These are phyloP conservation scores for Neelides folsomi DNA, from an alignment of 2,888 invertebrate genomes.

Conservation along the genomic window DNA sequence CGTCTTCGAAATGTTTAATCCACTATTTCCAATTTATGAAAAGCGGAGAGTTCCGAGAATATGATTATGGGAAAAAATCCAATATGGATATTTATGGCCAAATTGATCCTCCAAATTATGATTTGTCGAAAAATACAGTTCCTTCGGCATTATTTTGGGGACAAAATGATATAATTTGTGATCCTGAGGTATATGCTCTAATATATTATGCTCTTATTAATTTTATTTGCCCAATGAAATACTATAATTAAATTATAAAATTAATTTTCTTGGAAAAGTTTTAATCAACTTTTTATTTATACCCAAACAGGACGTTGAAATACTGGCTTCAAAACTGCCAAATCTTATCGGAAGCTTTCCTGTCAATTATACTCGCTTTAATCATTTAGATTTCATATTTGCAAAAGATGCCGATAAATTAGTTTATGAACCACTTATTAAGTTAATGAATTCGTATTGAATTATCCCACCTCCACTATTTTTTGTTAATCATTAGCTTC, in stretches of 20 bases:
- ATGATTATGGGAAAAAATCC: conserved; percentile 51
- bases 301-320: conserved; percentile 13
- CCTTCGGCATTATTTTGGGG: conserved; percentile 4
- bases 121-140: conserved; percentile 45
- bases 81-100: conserved; percentile 49
- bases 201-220: not conserved
- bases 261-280: no score
- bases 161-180: conserved; percentile 2
- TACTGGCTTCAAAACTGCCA: conserved; percentile 7
- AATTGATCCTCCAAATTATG: conserved; percentile 48
- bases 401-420: conserved; percentile 14
- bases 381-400: conserved; percentile 18
- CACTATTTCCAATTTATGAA: conserved; percentile 47
- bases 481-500: no score
- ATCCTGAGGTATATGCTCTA: not conserved
- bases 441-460: conserved; percentile 6
- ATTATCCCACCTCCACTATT: no score
- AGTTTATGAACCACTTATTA: conserved; percentile 12
- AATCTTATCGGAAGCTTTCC: conserved; percentile 7
- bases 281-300: no score
- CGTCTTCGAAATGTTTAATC: conserved; percentile 56
- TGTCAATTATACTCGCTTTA: conserved; percentile 11
- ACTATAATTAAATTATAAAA: not conserved
- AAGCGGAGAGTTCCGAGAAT: conserved; percentile 48
- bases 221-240: not conserved